Conservation (phyloP, 2,113 vertebrate species). For the Atrichornis clamosus region DNA sequence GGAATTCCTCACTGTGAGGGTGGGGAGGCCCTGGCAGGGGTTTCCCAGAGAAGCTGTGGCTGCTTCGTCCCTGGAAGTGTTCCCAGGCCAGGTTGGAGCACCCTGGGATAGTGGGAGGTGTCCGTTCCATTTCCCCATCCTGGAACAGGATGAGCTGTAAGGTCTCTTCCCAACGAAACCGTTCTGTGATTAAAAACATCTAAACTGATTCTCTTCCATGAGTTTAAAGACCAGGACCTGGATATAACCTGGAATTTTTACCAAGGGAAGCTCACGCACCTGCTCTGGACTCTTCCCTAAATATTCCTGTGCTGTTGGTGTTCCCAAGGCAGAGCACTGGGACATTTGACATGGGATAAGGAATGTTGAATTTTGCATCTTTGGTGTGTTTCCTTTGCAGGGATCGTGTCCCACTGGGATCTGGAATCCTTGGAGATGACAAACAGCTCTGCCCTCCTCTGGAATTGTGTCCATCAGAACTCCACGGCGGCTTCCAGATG, state of each 20-base stretch:
- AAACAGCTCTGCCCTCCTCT: neutral
- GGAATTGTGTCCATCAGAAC: rapidly evolving
- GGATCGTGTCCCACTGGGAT: rapidly evolving
- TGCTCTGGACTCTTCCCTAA: neutral
- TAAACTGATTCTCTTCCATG: too few relatives aligned
- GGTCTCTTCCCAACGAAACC: neutral
- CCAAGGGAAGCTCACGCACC: neutral
- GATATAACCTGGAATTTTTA: neutral
- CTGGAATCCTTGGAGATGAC: neutral
- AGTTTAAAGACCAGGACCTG: neutral
- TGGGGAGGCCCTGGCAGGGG: neutral
- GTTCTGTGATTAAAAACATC: neutral
- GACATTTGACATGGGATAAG: neutral
- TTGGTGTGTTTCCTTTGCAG: neutral
- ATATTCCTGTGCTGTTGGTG: too few relatives aligned
- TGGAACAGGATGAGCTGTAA: neutral
- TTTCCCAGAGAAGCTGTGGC: neutral
- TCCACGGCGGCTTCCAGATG: rapidly evolving
- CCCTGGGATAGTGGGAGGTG: neutral
- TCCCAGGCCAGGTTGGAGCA: neutral
- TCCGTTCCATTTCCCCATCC: too few relatives aligned
- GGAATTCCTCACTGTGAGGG: neutral
- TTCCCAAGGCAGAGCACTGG: neutral
- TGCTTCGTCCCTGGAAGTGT: neutral
- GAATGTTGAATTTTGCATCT: neutral